Conservation (phyloP, 2,888 invertebrate species). For the Zygogramma bicolorata region DNA sequence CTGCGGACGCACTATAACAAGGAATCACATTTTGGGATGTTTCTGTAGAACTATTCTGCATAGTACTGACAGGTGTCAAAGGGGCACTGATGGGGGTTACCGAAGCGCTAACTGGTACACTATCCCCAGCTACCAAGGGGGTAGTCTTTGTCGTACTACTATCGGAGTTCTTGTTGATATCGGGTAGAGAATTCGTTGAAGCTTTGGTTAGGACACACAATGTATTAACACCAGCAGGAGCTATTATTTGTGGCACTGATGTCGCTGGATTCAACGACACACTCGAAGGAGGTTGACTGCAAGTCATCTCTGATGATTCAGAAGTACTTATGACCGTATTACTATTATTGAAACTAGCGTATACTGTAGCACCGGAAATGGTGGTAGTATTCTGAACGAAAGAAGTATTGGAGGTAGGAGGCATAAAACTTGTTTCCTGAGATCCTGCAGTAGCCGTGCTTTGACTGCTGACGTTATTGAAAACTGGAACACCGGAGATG, state of each 20-base stretch:
- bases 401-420: neutral
- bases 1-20: neutral
- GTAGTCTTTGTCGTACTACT: neutral
- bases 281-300: neutral
- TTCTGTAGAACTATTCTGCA: neutral
- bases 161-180: neutral
- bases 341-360: neutral
- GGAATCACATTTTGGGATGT: neutral
- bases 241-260: neutral
- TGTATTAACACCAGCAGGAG: neutral
- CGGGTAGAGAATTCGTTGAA: neutral
- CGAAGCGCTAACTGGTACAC: neutral
- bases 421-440: neutral
- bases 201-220: neutral
- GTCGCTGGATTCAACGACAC: neutral
- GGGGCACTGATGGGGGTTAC: neutral
- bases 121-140: neutral
- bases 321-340: neutral
- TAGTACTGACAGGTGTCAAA: neutral
- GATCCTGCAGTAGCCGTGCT: neutral
- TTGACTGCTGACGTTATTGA: neutral
- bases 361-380: neutral
- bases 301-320: neutral
- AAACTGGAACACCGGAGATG: neutral
- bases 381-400: neutral